Base-by-base conservation (phyloP, 2,113 vertebrate species). In the Albula glossodonta region DNA sequence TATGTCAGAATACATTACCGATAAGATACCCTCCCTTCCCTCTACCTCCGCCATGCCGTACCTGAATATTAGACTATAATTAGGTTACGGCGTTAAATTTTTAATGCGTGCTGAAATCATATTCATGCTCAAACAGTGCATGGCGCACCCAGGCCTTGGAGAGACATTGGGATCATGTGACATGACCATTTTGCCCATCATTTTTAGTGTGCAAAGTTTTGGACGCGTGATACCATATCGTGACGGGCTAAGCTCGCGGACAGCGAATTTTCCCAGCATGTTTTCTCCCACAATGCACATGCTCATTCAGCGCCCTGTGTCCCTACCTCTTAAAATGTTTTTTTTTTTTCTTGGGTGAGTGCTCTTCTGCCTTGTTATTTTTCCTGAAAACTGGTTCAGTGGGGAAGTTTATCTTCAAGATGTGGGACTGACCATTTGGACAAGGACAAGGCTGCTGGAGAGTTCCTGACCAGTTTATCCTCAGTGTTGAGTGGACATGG, bases 81-180 rank as follows among this genome's bases (percentile, higher is more conserved):
- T 96, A 96, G 94, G 95, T 95, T 94, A 96, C 88, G 92, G 94
- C 95, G 94, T 94, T 96, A 94, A 94, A 95, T 96, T 96, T 95
- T 96, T 95, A 95, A 96, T 95, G 94, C 94, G 92, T 94, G 94
- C 93, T 95, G 94, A 96, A 96, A 95, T 96, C 94, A 95, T 94
- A 93, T 96, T 95, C 94, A 93, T 95, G 94, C 94, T 95, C 91
- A 90, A 90, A 91, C 93, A 91, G 93, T 94, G 94, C 94, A 93
- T 94, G 94, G 94, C 94, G 92, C 92, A 94, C 93, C 90, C 92
- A 88, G 92, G 93, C 94, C 87, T 92, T 91, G 93, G 94, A 93
- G 93, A 95, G 94, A 95, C 94, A 95, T 95, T 94, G 94, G 94
- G 92, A 93, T 92, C 92, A 92, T 90, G 86, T 94, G 94, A 95